Evolutionary conservation across 1,140 invertebrate genomes (phyloP), one percentile per base, ranked within the genome.

Genomic region (Thaumatotibia leucotreta): DNA sequence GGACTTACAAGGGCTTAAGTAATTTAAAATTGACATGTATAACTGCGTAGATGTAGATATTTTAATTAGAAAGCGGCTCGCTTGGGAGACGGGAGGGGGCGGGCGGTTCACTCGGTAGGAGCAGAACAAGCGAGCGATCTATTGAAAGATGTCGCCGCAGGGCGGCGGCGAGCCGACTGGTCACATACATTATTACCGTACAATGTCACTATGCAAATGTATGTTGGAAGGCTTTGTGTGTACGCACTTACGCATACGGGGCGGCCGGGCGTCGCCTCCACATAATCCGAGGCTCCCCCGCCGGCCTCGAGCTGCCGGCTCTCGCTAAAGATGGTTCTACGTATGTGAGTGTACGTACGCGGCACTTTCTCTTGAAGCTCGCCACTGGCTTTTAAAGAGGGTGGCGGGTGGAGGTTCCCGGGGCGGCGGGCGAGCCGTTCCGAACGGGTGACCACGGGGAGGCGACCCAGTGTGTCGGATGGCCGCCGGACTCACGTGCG

Each of bases 121-220:
- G 58, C 69, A 63, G 73, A 71, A 66, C 69, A 73, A 69, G 72
- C 72, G 68, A 45, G 73, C 77, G 78, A 83, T 79, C 78, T 83
- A 84, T 83, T 82, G 83, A 85, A 83, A 84, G 78, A 81, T 78
- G 80, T 84, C 75, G 74, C 75, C 73, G 73, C 73, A 69, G 78
- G 75, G 78, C 74, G 72, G 78, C 74, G 72, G 72, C 77, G 72
- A 77, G 70, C 77, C 71, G 80, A 84, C 73, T 87, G 86, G 83
- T 83, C 86, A 87, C 86, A 87, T 89, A 89, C 82, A 89, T 86
- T 84, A 88, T 89, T 88, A 87, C 78, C 80, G 78, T 83, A 89
- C 81, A 85, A 83, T 87, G 85, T 89, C 83, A 83, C 85, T 89
- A 89, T 89, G 87, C 87, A 89, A 88, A 89, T 89, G 83, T 89